A percentile compares a stretch with the other conserved stretches of the same genome.
Evolutionary conservation across 2,113 vertebrate genomes (phyloP).

Genomic region (Mirza zaza): DNA sequence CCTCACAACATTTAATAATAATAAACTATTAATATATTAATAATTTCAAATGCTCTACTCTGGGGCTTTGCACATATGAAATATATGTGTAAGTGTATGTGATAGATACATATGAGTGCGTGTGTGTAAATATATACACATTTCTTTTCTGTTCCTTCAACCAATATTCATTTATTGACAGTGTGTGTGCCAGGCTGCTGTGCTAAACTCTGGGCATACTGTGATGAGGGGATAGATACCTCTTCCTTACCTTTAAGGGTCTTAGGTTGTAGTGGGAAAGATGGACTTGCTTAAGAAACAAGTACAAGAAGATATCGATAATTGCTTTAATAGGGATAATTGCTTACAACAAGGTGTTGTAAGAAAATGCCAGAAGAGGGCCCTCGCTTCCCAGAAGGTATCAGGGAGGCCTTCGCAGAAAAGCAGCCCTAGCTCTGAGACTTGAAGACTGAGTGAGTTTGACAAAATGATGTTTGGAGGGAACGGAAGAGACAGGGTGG

Average conservation of each 20-base stretch:
- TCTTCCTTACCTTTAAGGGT: not conserved
- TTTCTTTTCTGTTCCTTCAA: not conserved
- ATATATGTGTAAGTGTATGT: not conserved
- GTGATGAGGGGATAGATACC: rapidly evolving
- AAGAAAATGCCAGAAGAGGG: not conserved
- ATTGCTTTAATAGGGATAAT: not conserved
- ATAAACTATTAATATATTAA: not conserved
- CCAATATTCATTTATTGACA: not conserved
- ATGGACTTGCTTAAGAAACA: not conserved
- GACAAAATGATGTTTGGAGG: not conserved
- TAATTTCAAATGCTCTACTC: not conserved
- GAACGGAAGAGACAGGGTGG: not conserved
- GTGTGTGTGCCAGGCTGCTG: not conserved
- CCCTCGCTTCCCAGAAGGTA: not conserved
- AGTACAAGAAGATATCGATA: not conserved
- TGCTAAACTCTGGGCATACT: not conserved
- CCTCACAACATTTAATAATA: not conserved
- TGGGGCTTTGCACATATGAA: not conserved
- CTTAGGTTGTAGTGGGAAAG: not conserved
- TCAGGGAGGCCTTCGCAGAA: not conserved
- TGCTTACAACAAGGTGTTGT: not conserved
- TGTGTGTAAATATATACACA: rapidly evolving
- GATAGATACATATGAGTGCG: not conserved
- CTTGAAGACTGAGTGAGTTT: not conserved
- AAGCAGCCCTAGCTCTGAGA: not conserved